These are phyloP conservation scores for Meloidogyne exigua DNA, from an alignment of 1,140 invertebrate species.

Conservation along the genomic window DNA sequence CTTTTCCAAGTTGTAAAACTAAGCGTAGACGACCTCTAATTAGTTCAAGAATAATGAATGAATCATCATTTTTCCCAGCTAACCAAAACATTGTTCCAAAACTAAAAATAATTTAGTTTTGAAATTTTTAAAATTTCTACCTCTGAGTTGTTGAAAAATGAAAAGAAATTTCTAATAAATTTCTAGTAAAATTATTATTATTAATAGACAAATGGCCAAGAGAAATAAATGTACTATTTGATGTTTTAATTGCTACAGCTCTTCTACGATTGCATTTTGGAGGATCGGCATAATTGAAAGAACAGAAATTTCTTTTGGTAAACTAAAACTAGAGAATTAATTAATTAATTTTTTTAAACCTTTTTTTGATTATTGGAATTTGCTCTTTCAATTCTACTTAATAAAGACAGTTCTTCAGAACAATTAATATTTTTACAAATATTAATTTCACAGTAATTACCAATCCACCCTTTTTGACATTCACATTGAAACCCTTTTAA, in stretches of 20 bases:
- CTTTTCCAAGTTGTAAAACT: conserved; percentile 5
- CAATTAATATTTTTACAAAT: neutral
- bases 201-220: neutral
- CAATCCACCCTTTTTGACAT: conserved; percentile 2
- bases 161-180: neutral
- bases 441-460: conserved; percentile 4
- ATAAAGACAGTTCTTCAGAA: neutral
- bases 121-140: neutral
- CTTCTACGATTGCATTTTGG: conserved; percentile 22
- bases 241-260: conserved; percentile 3
- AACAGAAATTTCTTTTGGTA: neutral
- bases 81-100: conserved; percentile 17
- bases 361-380: neutral
- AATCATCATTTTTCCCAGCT: neutral
- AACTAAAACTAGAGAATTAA: neutral
- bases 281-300: conserved; percentile 15
- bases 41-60: conserved; percentile 18
- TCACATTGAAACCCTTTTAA: conserved; percentile 2
- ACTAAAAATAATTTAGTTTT: neutral
- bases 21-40: conserved; percentile 7
- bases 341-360: no score
- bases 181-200: neutral
- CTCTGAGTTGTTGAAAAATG: neutral
- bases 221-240: conserved; percentile 10
- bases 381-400: conserved; percentile 5